phyloP scores from a whole-genome alignment of 2,888 invertebrate genomes.

The Dicycla oo region DNA sequence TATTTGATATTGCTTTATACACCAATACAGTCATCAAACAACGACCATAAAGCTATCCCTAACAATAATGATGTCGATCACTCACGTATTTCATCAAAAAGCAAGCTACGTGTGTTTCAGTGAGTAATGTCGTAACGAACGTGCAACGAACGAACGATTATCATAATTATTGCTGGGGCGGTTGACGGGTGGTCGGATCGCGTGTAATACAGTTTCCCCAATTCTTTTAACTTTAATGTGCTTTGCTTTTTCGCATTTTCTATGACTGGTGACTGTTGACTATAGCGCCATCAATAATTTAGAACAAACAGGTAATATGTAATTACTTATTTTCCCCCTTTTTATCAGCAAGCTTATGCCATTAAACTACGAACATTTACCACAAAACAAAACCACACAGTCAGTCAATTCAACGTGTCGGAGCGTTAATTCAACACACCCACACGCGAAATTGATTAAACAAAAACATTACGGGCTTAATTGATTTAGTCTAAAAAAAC shows the following conservation, averaged over 20 bases:
- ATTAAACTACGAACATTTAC: background rate
- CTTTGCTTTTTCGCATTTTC: conserved; percentile 41
- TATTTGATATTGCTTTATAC: too few relatives aligned
- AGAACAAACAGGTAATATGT: background rate
- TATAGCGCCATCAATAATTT: background rate
- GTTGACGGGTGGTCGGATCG: conserved; percentile 41
- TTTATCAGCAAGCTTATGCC: background rate
- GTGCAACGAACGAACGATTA: conserved; percentile 54
- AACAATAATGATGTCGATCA: background rate
- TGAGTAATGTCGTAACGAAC: conserved; percentile 30
- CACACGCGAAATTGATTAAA: conserved; percentile 43
- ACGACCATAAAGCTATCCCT: background rate
- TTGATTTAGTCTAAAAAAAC: conserved; percentile 55
- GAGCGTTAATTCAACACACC: conserved; percentile 18
- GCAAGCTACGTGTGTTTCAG: conserved; percentile 9
- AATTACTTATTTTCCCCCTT: background rate
- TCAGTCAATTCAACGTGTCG: conserved; percentile 5
- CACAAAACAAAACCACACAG: conserved; percentile 21
- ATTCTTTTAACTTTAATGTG: conserved; percentile 49
- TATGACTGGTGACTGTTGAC: background rate
- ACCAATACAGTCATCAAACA: background rate
- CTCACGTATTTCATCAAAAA: conserved; percentile 17
- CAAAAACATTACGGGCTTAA: conserved; percentile 44
- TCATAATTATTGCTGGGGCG: conserved; percentile 51
- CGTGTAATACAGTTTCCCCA: conserved; percentile 47